Percentiles rank a stretch among this genome's conserved stretches.
Conservation (phyloP, 2,113 vertebrate genomes). For the Daphoenositta chrysoptera region DNA sequence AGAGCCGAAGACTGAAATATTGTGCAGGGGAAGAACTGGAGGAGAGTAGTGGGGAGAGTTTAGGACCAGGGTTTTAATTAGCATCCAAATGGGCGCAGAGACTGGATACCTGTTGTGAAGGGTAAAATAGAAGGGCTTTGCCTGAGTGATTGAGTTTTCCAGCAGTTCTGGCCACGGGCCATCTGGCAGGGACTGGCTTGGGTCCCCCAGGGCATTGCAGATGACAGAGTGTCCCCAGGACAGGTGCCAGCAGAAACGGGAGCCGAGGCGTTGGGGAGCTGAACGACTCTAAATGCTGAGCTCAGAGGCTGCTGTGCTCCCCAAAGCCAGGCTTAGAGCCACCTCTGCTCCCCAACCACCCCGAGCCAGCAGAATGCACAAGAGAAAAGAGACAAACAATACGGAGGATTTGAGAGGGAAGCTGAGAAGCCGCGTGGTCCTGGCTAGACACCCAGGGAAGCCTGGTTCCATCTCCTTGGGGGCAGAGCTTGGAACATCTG, state of each 20-base stretch:
- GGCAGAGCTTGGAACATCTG: neutral
- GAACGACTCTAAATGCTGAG: neutral
- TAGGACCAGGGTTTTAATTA: neutral
- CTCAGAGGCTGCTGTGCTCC: neutral
- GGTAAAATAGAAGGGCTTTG: neutral
- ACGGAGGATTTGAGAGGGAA: neutral
- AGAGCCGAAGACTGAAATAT: neutral
- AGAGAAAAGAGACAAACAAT: neutral
- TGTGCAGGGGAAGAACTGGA: neutral
- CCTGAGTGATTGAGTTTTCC: neutral
- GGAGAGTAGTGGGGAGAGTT: neutral
- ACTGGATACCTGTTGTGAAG: neutral
- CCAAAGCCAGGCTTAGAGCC: neutral
- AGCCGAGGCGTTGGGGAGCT: neutral
- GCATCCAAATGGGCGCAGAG: neutral
- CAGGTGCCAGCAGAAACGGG: slow-evolving; percentile 15
- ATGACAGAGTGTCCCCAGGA: slow-evolving; percentile 29
- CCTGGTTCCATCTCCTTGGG: neutral
- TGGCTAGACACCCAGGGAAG: neutral
- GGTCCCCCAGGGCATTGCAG: neutral
- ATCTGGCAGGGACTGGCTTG: neutral
- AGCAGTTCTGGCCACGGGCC: slow-evolving; percentile 29
- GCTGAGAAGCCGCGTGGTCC: neutral
- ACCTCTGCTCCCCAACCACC: neutral
- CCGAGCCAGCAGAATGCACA: neutral